Percentiles rank a stretch among this genome's conserved stretches.
Conservation (phyloP, 2,888 invertebrate genomes). For the Drosophila putrida region DNA sequence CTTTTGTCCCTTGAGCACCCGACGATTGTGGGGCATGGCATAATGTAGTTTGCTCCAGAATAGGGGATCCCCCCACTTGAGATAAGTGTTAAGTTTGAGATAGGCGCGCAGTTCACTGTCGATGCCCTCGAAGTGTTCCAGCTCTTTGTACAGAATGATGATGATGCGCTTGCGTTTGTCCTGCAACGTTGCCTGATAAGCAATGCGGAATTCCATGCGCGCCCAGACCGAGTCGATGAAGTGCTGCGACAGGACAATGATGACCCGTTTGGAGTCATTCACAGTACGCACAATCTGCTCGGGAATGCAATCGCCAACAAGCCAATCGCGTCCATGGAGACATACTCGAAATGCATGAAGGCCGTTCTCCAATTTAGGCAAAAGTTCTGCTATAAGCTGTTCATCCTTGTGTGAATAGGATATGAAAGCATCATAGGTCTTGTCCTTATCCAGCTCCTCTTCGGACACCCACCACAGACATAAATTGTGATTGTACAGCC, state of each 20-base stretch:
- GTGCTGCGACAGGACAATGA: slow-evolving; percentile 89
- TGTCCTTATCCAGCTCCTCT: slow-evolving; percentile 88
- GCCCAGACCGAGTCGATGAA: slow-evolving; percentile 92
- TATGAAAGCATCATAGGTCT: slow-evolving; percentile 91
- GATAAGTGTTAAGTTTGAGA: slow-evolving; percentile 90
- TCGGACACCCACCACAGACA: slow-evolving; percentile 89
- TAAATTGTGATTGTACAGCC: slow-evolving; percentile 88
- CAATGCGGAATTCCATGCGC: slow-evolving; percentile 90
- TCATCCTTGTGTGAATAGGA: slow-evolving; percentile 92
- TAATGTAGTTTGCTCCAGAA: slow-evolving; percentile 92
- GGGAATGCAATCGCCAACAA: slow-evolving; percentile 90
- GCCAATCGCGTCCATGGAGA: slow-evolving; percentile 90
- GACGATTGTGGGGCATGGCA: slow-evolving; percentile 88
- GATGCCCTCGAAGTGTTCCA: slow-evolving; percentile 87
- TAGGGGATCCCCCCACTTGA: slow-evolving; percentile 92
- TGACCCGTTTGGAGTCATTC: slow-evolving; percentile 88
- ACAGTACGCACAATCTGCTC: slow-evolving; percentile 90
- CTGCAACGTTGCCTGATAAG: slow-evolving; percentile 89
- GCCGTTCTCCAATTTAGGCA: slow-evolving; percentile 88
- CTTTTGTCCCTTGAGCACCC: slow-evolving; percentile 78
- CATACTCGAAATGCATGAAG: slow-evolving; percentile 89
- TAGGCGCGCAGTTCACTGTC: slow-evolving; percentile 90
- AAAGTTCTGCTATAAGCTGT: slow-evolving; percentile 88
- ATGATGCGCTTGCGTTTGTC: slow-evolving; percentile 89
- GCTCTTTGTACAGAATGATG: slow-evolving; percentile 90